A percentile compares a stretch with the other conserved stretches of the same genome.
Conservation (phyloP, 2,797 vertebrate genomes). For the Cetoscarus ocellatus region DNA sequence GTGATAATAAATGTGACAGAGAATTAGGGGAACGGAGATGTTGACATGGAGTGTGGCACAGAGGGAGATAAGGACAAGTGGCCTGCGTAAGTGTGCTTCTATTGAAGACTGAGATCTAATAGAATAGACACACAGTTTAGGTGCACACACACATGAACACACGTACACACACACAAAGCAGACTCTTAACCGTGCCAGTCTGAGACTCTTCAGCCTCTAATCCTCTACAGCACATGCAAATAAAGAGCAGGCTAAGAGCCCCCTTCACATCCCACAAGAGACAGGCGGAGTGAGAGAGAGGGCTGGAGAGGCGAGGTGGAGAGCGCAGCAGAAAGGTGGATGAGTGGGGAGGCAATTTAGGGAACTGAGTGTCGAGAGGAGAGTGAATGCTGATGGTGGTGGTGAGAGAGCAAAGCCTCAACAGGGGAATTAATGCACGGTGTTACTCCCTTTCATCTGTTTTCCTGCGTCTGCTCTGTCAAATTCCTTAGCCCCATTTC, state of each 20-base stretch:
- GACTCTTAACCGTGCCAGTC: constrained; percentile 73
- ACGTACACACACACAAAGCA: constrained; percentile 56
- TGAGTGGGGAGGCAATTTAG: constrained; percentile 81
- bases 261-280: constrained; percentile 76
- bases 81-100: constrained; percentile 43
- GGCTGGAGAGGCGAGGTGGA: constrained; percentile 67
- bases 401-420: constrained; percentile 69
- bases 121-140: constrained; percentile 64
- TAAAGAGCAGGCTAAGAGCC: constrained; percentile 80
- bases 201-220: constrained; percentile 77
- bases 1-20: constrained; percentile 51
- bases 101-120: constrained; percentile 61
- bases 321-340: constrained; percentile 75
- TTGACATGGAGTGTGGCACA: constrained; percentile 47
- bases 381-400: constrained; percentile 67
- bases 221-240: constrained; percentile 79
- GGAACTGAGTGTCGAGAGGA: constrained; percentile 73
- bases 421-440: constrained; percentile 72
- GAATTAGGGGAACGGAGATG: constrained; percentile 48
- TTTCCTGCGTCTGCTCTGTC: constrained; percentile 59
- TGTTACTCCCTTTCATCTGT: constrained; percentile 73
- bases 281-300: constrained; percentile 68
- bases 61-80: constrained; percentile 57
- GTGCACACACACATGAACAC: constrained; percentile 41
- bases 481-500: constrained; percentile 70